phyloP scores from a whole-genome alignment of 2,797 vertebrate genomes.

The Syngnathus rostellatus region DNA sequence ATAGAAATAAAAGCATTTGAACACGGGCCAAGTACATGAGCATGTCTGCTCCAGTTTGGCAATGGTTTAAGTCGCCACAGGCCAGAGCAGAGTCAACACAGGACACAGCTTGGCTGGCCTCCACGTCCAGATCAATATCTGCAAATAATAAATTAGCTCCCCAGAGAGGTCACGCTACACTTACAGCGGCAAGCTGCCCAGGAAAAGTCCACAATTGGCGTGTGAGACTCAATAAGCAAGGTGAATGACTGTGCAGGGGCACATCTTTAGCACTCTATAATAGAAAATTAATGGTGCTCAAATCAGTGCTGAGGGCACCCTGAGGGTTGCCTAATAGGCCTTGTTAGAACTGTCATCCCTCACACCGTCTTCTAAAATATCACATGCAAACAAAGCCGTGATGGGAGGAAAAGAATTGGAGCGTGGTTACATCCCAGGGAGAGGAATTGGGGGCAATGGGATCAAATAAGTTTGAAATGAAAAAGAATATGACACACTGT shows the following conservation, averaged over 20 bases:
- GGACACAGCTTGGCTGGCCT: constrained; percentile 75
- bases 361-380: constrained; percentile 76
- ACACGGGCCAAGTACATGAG: not conserved
- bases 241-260: constrained; percentile 80
- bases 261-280: constrained; percentile 90
- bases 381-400: constrained; percentile 67
- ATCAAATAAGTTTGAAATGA: not conserved
- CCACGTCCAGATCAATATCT: constrained; percentile 92
- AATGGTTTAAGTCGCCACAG: constrained; percentile 78
- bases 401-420: constrained; percentile 20
- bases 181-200: constrained; percentile 71
- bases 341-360: constrained; percentile 81
- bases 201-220: constrained; percentile 82
- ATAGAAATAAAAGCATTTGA: not conserved
- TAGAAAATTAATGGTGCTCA: constrained; percentile 96
- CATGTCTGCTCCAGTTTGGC: constrained; percentile 39
- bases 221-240: constrained; percentile 88
- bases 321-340: constrained; percentile 86
- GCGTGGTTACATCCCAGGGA: not conserved
- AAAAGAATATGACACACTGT: not conserved
- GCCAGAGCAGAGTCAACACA: constrained; percentile 79
- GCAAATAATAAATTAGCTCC: constrained; percentile 99
- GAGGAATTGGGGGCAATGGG: not conserved
- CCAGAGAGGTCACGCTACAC: constrained; percentile 83
- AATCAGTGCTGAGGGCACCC: constrained; percentile 85